These are phyloP conservation scores for Xanthia icteritia DNA, from an alignment of 2,888 invertebrate genomes.

Conservation along the genomic window DNA sequence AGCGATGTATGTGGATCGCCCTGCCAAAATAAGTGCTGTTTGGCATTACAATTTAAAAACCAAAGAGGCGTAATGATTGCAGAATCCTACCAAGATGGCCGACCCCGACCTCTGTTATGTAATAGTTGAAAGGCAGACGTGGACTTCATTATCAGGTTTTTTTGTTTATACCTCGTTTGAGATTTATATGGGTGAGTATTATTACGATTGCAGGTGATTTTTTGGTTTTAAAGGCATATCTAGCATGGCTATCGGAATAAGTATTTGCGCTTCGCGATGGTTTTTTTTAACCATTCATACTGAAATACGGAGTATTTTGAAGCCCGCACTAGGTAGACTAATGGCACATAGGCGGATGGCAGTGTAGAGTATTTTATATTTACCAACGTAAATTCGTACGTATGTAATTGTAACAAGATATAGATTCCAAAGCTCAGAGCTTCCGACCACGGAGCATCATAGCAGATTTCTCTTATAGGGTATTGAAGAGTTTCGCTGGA, in stretches of 20 bases:
- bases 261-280: background rate
- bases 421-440: too few species aligned
- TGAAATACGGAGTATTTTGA: background rate
- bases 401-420: too few species aligned
- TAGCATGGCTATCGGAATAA: background rate
- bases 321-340: background rate
- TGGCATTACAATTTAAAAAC: conserved; percentile 13
- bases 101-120: conserved; percentile 54
- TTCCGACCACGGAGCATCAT: too few species aligned
- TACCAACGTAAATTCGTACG: too few species aligned
- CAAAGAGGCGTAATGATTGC: conserved; percentile 43
- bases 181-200: background rate
- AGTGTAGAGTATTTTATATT: too few species aligned
- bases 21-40: too few species aligned
- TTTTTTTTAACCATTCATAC: background rate
- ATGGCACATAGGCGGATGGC: too few species aligned
- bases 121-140: conserved; percentile 52
- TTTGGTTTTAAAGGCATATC: background rate
- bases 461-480: too few species aligned
- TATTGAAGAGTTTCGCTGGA: too few species aligned
- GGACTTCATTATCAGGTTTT: conserved; percentile 13
- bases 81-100: conserved; percentile 41
- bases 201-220: background rate
- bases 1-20: too few species aligned
- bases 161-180: background rate